phyloP scores from a whole-genome alignment of 2,888 invertebrate species.

The Drymonia ruficornis region DNA sequence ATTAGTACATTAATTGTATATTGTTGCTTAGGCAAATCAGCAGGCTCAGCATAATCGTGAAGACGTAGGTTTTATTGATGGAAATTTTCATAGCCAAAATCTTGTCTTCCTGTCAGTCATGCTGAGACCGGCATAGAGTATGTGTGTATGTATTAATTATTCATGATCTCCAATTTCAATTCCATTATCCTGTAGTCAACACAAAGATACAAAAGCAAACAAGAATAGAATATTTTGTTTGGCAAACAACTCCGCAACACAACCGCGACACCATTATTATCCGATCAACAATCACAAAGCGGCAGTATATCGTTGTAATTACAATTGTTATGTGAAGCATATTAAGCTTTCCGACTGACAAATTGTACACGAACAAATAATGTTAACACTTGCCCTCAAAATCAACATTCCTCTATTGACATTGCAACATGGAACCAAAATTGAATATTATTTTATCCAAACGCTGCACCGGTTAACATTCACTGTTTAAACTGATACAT shows the following conservation, averaged over 20 bases:
- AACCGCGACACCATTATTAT: conserved; percentile 38
- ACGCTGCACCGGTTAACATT: conserved; percentile 28
- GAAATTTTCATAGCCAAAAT: too few relatives aligned
- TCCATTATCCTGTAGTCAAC: neutral
- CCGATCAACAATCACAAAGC: conserved; percentile 45
- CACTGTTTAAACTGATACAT: conserved; percentile 37
- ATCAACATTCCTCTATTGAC: conserved; percentile 56
- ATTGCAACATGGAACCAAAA: conserved; percentile 42
- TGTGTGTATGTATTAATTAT: too few relatives aligned
- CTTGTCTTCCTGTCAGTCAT: too few relatives aligned
- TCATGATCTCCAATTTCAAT: too few relatives aligned
- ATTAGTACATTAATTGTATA: too few relatives aligned
- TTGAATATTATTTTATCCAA: conserved; percentile 52
- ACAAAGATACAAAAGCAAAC: conserved; percentile 11
- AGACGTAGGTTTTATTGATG: too few relatives aligned
- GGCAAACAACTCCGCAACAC: conserved; percentile 22
- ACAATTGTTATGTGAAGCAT: conserved; percentile 51
- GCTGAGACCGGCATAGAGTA: too few relatives aligned
- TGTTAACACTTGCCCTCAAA: conserved; percentile 59
- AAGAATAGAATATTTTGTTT: conserved; percentile 27
- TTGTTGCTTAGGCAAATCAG: too few relatives aligned
- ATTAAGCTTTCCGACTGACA: conserved; percentile 52
- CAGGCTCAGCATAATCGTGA: too few relatives aligned
- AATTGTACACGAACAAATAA: conserved; percentile 54
- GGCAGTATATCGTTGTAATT: conserved; percentile 48